Evolutionary conservation across 1,140 invertebrate species (phyloP).

Genomic region (Drosophila gunungcola): DNA sequence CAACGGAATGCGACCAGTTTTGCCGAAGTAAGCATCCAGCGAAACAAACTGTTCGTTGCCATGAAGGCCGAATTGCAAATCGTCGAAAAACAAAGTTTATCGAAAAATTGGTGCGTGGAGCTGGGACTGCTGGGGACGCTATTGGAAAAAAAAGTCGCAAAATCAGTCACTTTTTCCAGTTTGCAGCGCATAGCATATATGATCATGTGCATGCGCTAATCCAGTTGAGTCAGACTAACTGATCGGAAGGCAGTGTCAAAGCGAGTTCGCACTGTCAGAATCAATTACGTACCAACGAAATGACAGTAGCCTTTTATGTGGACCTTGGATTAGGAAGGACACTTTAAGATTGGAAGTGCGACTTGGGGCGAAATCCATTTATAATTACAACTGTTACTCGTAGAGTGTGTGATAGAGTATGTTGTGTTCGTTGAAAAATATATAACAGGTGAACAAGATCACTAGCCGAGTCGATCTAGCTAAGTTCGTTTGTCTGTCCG

Average conservation of each 20-base stretch:
- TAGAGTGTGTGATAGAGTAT: too few species aligned
- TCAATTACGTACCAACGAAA: slow-evolving; percentile 52
- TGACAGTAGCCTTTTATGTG: slow-evolving; percentile 15
- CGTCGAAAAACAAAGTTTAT: slow-evolving; percentile 55
- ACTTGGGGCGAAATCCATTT: not conserved
- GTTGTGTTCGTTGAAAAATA: too few species aligned
- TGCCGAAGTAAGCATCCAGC: slow-evolving; percentile 24
- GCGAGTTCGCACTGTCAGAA: slow-evolving; percentile 53
- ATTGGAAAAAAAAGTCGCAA: slow-evolving; percentile 11
- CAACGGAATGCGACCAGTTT: slow-evolving; percentile 84
- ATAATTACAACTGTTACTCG: not conserved
- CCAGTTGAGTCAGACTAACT: slow-evolving; percentile 22
- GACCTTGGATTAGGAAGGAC: slow-evolving; percentile 20
- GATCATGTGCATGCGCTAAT: slow-evolving; percentile 34
- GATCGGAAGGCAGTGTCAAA: slow-evolving; percentile 13
- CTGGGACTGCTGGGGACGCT: slow-evolving; percentile 12
- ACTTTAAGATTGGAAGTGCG: not conserved
- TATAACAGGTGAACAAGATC: too few species aligned
- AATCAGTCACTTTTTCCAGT: slow-evolving; percentile 48
- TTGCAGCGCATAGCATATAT: slow-evolving; percentile 3
- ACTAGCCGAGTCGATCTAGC: too few species aligned
- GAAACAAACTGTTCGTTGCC: slow-evolving; percentile 33
- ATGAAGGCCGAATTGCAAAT: slow-evolving; percentile 43
- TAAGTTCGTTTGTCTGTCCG: too few species aligned
- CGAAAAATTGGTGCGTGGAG: slow-evolving; percentile 54